These are phyloP conservation scores for Lutraria rhynchaena DNA, from an alignment of 1,140 invertebrate genomes.

Conservation along the genomic window DNA sequence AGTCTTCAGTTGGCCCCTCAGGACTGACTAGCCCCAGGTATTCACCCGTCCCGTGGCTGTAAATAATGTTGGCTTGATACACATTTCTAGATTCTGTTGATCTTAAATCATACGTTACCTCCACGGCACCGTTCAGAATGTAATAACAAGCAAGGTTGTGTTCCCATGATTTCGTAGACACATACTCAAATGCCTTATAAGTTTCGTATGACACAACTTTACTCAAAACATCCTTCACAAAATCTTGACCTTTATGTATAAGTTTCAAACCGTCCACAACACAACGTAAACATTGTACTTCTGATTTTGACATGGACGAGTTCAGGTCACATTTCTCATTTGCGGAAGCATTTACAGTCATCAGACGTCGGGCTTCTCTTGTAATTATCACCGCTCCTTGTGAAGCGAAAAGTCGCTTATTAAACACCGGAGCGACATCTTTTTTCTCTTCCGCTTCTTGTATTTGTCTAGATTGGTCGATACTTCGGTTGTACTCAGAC, in stretches of 20 bases:
- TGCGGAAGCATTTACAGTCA: constrained; percentile 22
- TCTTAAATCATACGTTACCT: constrained; percentile 76
- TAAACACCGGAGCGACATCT: constrained; percentile 72
- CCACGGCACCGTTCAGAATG: constrained; percentile 72
- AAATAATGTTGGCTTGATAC: constrained; percentile 76
- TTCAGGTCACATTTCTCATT: constrained; percentile 52
- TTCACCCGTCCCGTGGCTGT: constrained; percentile 76
- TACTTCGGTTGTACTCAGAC: constrained; percentile 56
- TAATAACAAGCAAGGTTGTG: constrained; percentile 73
- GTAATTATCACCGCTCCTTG: constrained; percentile 73
- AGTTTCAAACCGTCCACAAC: constrained; percentile 75
- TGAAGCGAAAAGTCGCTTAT: constrained; percentile 73
- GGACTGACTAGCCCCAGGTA: constrained; percentile 73
- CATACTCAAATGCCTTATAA: constrained; percentile 70
- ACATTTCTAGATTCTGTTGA: constrained; percentile 66
- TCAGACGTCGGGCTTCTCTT: constrained; percentile 59
- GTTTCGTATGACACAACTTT: constrained; percentile 70
- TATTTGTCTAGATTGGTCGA: constrained; percentile 31
- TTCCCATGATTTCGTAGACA: constrained; percentile 70
- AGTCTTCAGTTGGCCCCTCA: constrained; percentile 72
- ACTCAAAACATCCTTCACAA: constrained; percentile 74
- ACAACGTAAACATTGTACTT: constrained; percentile 68
- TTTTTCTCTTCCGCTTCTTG: constrained; percentile 55
- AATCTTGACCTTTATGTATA: constrained; percentile 75
- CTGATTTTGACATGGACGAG: constrained; percentile 64